phyloP scores from a whole-genome alignment of 2,113 vertebrate species.

The Oryzias javanicus region DNA sequence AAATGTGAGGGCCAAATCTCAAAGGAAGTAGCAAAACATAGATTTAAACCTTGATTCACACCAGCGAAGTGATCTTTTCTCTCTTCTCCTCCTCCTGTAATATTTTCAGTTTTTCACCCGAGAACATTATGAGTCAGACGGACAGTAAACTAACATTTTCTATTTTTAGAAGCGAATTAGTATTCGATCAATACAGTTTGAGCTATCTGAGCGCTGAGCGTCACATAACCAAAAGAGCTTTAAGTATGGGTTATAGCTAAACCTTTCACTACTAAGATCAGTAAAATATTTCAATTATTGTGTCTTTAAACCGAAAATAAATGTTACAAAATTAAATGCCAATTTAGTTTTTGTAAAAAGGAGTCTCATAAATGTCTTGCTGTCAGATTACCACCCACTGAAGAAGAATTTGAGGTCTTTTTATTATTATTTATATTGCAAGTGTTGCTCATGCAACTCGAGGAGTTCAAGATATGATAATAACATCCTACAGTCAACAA shows the following conservation, averaged over 20 bases:
- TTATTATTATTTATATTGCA: neutral
- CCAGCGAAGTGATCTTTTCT: constrained; percentile 28
- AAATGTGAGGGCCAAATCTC: constrained; percentile 22
- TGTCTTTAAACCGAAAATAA: neutral
- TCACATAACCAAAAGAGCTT: constrained; percentile 7
- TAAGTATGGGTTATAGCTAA: neutral
- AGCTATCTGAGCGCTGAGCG: neutral
- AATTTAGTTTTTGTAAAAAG: too few species aligned
- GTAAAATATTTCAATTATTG: too few species aligned
- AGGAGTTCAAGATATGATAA: neutral
- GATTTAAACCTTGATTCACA: constrained; percentile 41
- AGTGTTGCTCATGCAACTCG: neutral
- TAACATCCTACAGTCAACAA: neutral
- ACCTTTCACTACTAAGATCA: too few species aligned
- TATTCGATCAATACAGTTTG: constrained; percentile 11
- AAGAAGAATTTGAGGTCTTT: neutral
- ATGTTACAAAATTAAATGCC: neutral
- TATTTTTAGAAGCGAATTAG: constrained; percentile 29
- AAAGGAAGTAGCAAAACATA: constrained; percentile 24
- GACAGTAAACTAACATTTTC: constrained; percentile 22
- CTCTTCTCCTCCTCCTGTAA: constrained; percentile 25
- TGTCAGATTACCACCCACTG: too few species aligned
- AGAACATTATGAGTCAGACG: constrained; percentile 41
- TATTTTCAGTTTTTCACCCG: constrained; percentile 28
- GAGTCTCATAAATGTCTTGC: too few species aligned